Evolutionary conservation across 2,888 invertebrate genomes (phyloP), one percentile per base, ranked within the genome.

Genomic region (Amblyjoppa fuscipennis): DNA sequence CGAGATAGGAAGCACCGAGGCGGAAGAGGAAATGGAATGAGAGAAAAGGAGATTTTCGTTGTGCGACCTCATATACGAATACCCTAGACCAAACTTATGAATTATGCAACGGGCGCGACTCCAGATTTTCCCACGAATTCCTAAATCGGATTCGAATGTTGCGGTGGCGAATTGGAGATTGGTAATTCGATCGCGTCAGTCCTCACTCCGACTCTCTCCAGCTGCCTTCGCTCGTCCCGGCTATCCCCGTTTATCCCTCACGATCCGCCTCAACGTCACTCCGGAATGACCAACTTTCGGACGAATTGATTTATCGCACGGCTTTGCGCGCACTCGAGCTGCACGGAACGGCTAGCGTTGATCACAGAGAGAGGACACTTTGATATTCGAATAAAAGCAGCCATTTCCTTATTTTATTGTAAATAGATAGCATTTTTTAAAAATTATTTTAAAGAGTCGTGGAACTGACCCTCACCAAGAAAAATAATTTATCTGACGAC

Each of bases 121-220:
- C 68, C 74, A 71, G 82, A 85, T 85, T 85, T 85, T 82, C 82
- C 75, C 79, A 25, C 66, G 82, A 75, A 82, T 85, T 82, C 79
- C 78, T 79, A 76, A 85, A 82, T 82, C 85, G 75, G 49, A 82
- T 85, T 82, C 75, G 75, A 85, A 85, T 78, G 81, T 85, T 85
- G 82, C 59, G 82, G 69, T 74, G 51, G 75, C 45, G 68, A 75
- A 79, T 85, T 76, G 75, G 73, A 79, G 71, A 76, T 75, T 75
- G 56, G 77, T 75, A 82, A 85, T 85, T 82, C 85, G 82, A 85
- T 82, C 82, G 82, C 53, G 70, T 71, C 75, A 3, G 25, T 53
- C 69, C 69, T 28, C 49, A 31, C 69, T 49, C 56, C 53, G 61
- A 3, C 69, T 59, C 38, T 64, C 28, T 51, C 20, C 11, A 13